These are phyloP conservation scores for Peromyscus californicus DNA, from an alignment of 2,113 vertebrate species.

Conservation along the genomic window DNA sequence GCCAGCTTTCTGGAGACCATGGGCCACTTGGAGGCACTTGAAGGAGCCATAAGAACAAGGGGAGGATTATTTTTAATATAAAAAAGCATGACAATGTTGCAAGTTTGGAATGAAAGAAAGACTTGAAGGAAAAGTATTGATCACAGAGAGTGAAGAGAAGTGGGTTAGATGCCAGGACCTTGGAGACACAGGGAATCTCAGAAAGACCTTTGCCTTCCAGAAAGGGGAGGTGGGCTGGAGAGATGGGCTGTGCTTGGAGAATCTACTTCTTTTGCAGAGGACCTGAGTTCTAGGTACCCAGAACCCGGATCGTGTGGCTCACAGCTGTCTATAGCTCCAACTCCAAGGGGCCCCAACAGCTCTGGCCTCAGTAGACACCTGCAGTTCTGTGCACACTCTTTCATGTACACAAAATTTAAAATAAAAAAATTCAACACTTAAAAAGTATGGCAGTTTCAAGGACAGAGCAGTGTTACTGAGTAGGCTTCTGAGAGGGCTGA, in stretches of 20 bases:
- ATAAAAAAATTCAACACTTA: neutral
- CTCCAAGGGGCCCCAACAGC: neutral
- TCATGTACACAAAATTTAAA: neutral
- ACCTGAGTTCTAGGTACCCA: neutral
- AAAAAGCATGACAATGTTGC: neutral
- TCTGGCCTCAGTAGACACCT: neutral
- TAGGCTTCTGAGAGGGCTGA: neutral
- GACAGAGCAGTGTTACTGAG: neutral
- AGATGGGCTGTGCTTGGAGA: neutral
- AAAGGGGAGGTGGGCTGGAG: neutral
- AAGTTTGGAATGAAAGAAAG: conserved; percentile 46
- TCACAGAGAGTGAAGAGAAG: neutral
- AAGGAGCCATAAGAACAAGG: neutral
- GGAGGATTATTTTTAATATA: neutral
- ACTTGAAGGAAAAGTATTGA: neutral
- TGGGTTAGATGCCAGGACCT: neutral
- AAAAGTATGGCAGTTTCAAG: neutral
- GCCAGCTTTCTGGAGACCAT: neutral
- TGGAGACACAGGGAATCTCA: neutral
- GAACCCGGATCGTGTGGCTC: neutral
- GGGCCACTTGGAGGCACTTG: conserved; percentile 22
- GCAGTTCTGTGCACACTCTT: neutral
- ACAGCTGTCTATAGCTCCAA: neutral
- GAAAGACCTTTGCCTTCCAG: neutral
- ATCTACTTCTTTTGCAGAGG: neutral